A percentile compares a stretch with the other conserved stretches of the same genome.
Evolutionary conservation across 2,797 vertebrate genomes (phyloP).

Genomic region (Urosaurus nigricauda): DNA sequence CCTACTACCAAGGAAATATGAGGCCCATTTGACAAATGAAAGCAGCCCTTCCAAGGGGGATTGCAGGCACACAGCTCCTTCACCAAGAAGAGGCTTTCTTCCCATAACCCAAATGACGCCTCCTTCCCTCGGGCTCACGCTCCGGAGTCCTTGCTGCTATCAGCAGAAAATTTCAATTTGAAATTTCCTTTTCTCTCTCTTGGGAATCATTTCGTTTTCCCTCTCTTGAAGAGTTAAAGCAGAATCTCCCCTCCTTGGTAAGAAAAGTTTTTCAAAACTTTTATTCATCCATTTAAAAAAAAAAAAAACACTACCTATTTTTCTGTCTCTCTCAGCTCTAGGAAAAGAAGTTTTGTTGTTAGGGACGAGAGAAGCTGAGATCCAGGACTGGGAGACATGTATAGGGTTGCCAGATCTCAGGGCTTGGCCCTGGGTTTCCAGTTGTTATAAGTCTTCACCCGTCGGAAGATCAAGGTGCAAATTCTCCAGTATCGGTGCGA

Average conservation of each 20-base stretch:
- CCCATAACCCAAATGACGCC: slow-evolving; percentile 31
- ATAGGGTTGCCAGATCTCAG: too few relatives aligned
- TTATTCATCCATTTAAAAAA: accelerated
- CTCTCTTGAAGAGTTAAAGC: slow-evolving; percentile 9
- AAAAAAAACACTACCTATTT: not conserved
- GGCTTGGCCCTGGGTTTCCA: too few relatives aligned
- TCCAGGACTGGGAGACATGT: too few relatives aligned
- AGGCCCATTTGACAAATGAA: slow-evolving; percentile 14
- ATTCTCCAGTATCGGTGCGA: too few relatives aligned
- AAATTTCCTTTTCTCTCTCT: slow-evolving; percentile 35
- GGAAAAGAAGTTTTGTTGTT: not conserved
- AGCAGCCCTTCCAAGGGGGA: slow-evolving; percentile 35
- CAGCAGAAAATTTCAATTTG: slow-evolving; percentile 37
- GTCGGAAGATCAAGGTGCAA: too few relatives aligned
- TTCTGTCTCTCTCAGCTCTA: not conserved
- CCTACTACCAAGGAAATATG: not conserved
- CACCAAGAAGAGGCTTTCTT: slow-evolving; percentile 37
- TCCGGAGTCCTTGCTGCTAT: slow-evolving; percentile 31
- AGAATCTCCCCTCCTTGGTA: not conserved
- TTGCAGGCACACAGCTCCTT: not conserved
- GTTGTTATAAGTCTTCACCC: too few relatives aligned
- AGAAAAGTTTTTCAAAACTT: slow-evolving; percentile 24
- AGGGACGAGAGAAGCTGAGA: not conserved
- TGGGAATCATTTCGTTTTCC: slow-evolving; percentile 25
- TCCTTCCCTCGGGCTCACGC: not conserved